Evolutionary conservation across 2,797 vertebrate genomes (phyloP).

Genomic region (Jordanella pulchra): DNA sequence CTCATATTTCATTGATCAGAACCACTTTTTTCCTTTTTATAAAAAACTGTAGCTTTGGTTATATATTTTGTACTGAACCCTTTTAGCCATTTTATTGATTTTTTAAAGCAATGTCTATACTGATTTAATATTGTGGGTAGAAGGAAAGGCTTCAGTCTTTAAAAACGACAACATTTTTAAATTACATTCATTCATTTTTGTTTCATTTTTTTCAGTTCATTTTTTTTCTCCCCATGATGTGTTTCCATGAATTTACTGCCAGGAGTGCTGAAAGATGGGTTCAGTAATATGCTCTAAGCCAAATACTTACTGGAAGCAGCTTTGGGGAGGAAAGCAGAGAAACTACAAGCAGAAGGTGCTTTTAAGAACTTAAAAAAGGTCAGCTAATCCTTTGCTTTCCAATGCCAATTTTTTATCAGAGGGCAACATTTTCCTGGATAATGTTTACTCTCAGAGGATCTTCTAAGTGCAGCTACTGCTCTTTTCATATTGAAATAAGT

Average conservation of each 20-base stretch:
- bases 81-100: too few species aligned
- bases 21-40: slow-evolving; percentile 20
- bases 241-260: background rate
- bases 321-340: background rate
- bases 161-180: background rate
- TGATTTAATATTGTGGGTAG: background rate
- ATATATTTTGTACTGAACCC: background rate
- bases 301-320: background rate
- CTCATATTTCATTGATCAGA: slow-evolving; percentile 42
- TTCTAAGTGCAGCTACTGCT: background rate
- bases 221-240: background rate
- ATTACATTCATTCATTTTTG: background rate
- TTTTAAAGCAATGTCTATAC: background rate
- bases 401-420: background rate
- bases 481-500: background rate
- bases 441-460: background rate
- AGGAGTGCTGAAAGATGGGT: background rate
- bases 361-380: background rate
- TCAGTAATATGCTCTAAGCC: background rate
- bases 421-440: background rate
- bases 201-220: background rate
- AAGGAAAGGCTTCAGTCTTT: background rate
- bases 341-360: background rate
- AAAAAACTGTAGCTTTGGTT: background rate
- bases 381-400: background rate